phyloP scores from a whole-genome alignment of 2,797 vertebrate species.

The Vultur gryphus region DNA sequence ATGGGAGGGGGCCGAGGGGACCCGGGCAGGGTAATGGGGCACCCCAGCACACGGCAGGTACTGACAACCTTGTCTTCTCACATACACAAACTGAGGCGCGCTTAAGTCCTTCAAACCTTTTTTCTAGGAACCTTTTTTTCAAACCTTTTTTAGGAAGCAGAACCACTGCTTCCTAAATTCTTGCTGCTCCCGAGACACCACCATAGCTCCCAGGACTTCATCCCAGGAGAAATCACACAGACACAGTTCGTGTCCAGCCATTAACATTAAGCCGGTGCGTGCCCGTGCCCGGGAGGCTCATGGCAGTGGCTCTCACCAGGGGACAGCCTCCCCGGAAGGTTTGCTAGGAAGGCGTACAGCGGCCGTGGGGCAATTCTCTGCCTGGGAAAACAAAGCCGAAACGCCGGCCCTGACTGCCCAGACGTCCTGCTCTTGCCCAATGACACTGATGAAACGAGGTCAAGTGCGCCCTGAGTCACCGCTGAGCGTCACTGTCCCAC shows the following conservation, averaged over 20 bases:
- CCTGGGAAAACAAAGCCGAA: background rate
- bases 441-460: background rate
- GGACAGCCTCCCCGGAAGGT: background rate
- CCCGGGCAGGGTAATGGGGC: background rate
- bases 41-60: background rate
- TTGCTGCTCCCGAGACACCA: background rate
- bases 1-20: no score
- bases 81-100: fast-evolving
- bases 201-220: background rate
- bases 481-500: fast-evolving
- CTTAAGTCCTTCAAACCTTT: background rate
- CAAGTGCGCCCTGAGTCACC: background rate
- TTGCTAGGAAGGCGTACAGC: background rate
- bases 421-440: background rate
- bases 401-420: background rate
- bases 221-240: background rate
- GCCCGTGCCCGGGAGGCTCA: fast-evolving
- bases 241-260: fast-evolving
- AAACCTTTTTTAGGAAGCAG: no score
- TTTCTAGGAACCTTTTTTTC: no score
- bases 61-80: no score
- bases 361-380: fast-evolving
- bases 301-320: fast-evolving
- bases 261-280: fast-evolving
- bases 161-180: background rate